Evolutionary conservation across 2,888 invertebrate genomes (phyloP), one percentile per base, ranked within the genome.

Genomic region (Tortricodes alternella): DNA sequence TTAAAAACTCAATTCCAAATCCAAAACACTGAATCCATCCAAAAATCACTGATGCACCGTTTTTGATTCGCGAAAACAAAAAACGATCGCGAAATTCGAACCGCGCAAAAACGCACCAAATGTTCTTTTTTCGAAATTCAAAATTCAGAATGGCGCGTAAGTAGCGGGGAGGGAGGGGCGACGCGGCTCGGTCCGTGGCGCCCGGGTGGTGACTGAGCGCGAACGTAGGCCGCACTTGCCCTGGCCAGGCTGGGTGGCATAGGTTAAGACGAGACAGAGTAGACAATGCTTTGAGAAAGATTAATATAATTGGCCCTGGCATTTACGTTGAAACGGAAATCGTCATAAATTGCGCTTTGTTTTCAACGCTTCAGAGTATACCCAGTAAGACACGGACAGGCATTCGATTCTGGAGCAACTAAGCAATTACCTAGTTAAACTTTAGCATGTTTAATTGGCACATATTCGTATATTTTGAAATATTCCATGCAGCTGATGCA

Each of bases 141-240:
- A 73, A 75, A 74, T 74, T 70, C 62, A 64, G 63, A 67, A 74
- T 67, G 74, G 67, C 78, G 77, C 68, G 68, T 62, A 62, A 55
- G 46, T 43, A 34, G 34, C 49, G 43, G 18, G 32, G 24, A 16
- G 48, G 51, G 50, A 44, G 61, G 53, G 56, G 57, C 53, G 58
- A 61, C 62, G 61, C 66, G 51, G 48, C 60, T 46, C 53, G 44
- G 35, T 59, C 60, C 65, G 62, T 71, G 63, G 74, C 73, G 70
- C 70, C 75, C 74, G 70, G 81, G 78, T 76, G 76, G 74, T 74
- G 75, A 89, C 89, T 88, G 87, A 86, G 87, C 85, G 82, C 80
- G 76, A 76, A 74, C 69, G 76, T 73, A 78, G 82, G 85, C 84
- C 83, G 73, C 74, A 74, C 77, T 79, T 68, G 80, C 78, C 84